Evolutionary conservation across 2,797 vertebrate species (phyloP).

Genomic region (Sebastes dallii): DNA sequence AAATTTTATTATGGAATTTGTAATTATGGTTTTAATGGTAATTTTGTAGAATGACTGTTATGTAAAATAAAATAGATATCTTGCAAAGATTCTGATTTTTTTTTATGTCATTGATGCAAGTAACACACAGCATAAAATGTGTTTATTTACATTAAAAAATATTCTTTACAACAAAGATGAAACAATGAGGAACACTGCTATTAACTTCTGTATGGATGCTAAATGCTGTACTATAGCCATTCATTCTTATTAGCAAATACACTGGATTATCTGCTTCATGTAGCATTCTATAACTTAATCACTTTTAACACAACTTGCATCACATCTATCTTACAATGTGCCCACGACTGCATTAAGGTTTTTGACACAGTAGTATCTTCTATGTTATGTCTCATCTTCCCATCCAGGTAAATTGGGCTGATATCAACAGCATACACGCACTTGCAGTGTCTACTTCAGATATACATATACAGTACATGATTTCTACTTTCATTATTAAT

Average conservation of each 20-base stretch:
- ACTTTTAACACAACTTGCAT: constrained; percentile 5
- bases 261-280: not conserved
- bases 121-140: constrained; percentile 40
- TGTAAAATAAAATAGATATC: constrained; percentile 2
- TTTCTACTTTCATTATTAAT: not conserved
- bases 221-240: not conserved
- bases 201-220: not conserved
- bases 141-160: constrained; percentile 76
- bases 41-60: no score
- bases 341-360: not conserved
- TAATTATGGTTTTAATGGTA: not conserved
- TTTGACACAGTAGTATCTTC: not conserved
- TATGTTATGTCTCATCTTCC: not conserved
- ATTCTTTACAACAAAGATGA: constrained; percentile 59
- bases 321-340: not conserved
- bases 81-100: not conserved
- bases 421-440: not conserved
- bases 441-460: not conserved
- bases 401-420: not conserved
- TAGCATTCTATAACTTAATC: not conserved
- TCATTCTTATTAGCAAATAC: constrained; percentile 9
- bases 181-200: constrained; percentile 1
- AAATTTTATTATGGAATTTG: not conserved
- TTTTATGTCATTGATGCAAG: not conserved
- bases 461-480: not conserved